Percentiles rank a stretch among this genome's conserved stretches.
Evolutionary conservation across 2,888 invertebrate genomes (phyloP).

Genomic region (Spatulosminthurus flaviceps): DNA sequence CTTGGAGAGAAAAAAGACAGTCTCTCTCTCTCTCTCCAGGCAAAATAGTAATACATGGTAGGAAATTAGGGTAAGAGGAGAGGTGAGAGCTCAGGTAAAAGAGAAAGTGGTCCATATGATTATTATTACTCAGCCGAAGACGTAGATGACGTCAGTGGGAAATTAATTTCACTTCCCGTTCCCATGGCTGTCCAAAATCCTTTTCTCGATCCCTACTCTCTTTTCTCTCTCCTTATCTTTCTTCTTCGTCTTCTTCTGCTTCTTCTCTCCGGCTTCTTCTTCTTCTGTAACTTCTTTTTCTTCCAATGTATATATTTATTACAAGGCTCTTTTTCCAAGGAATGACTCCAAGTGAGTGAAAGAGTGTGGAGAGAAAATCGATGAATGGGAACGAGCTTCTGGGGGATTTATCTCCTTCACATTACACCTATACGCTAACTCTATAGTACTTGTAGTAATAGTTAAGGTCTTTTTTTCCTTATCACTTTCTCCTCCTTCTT

Average conservation of each 20-base stretch:
- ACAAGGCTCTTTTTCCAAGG: not conserved
- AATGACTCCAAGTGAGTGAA: conserved; percentile 1
- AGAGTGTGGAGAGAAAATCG: conserved; percentile 31
- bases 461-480: not conserved
- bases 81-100: not conserved
- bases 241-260: not conserved
- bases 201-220: conserved; percentile 29
- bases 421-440: not conserved
- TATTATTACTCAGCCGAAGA: conserved; percentile 36
- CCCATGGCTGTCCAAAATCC: conserved; percentile 50
- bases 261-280: not conserved
- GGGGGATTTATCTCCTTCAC: conserved; percentile 41
- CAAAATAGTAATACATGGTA: not conserved
- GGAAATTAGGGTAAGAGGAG: not conserved
- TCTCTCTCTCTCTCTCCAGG: too few species aligned
- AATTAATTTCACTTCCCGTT: conserved; percentile 57
- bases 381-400: conserved; percentile 35
- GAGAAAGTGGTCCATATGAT: conserved; percentile 28
- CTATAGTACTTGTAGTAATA: not conserved
- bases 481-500: not conserved
- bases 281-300: conserved; percentile 1
- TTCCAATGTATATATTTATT: conserved; percentile 11
- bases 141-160: conserved; percentile 52
- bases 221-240: not conserved
- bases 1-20: too few species aligned